Evolutionary conservation across 1,140 invertebrate species (phyloP).

Genomic region (Drosophila parvula): DNA sequence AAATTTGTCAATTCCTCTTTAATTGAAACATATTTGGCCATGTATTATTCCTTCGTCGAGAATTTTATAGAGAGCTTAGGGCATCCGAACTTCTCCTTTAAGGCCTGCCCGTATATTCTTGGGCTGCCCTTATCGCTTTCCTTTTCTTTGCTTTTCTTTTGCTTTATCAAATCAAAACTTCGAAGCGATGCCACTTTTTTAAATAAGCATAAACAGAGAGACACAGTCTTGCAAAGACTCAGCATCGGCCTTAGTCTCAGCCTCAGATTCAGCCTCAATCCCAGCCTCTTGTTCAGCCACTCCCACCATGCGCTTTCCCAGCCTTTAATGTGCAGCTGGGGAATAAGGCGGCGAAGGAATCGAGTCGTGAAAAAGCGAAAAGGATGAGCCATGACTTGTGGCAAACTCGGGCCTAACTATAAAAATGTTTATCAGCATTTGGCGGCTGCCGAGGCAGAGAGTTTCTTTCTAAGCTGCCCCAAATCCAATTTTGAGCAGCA

Average conservation of each 20-base stretch:
- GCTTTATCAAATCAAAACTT: slow-evolving; percentile 81
- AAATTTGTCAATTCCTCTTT: too few relatives aligned
- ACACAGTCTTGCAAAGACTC: slow-evolving; percentile 20
- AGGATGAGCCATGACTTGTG: slow-evolving; percentile 77
- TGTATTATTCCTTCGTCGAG: neutral
- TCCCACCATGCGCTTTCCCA: slow-evolving; percentile 1
- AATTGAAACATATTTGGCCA: too few relatives aligned
- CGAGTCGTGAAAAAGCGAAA: slow-evolving; percentile 25
- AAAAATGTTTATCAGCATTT: slow-evolving; percentile 72
- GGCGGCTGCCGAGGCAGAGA: slow-evolving; percentile 5
- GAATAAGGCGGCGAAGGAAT: slow-evolving; percentile 52
- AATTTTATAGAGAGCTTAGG: neutral
- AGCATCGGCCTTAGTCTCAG: neutral
- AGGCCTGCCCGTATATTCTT: neutral
- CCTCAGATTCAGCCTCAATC: neutral
- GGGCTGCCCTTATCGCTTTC: slow-evolving; percentile 48
- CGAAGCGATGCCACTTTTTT: slow-evolving; percentile 73
- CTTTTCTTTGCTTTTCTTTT: slow-evolving; percentile 50
- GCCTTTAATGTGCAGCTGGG: slow-evolving; percentile 74
- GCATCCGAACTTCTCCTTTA: neutral
- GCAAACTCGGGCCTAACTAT: slow-evolving; percentile 67
- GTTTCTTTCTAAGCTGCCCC: slow-evolving; percentile 53
- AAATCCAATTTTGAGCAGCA: slow-evolving; percentile 79
- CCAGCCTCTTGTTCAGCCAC: neutral
- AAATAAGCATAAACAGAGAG: slow-evolving; percentile 77